phyloP scores from a whole-genome alignment of 2,113 vertebrate species.

The Pyxicephalus adspersus region DNA sequence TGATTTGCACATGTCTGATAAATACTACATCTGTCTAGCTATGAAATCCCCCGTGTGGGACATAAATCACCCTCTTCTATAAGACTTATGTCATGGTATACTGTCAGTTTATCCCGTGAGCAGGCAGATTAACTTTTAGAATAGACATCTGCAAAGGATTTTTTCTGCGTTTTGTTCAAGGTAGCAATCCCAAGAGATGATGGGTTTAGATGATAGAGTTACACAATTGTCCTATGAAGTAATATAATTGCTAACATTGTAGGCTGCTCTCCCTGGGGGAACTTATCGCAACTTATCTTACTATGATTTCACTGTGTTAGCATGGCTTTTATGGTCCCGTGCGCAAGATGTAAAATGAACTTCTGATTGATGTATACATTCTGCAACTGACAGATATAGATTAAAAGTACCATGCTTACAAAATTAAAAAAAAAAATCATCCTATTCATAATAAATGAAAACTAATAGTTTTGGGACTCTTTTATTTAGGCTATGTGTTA shows the following conservation, averaged over 20 bases:
- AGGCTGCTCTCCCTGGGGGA: background rate
- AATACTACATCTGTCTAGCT: background rate
- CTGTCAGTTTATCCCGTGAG: constrained; percentile 20
- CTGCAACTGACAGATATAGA: background rate
- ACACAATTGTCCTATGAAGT: constrained; percentile 2
- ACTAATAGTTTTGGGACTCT: no score
- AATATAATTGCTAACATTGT: constrained; percentile 27
- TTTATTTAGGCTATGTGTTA: no score
- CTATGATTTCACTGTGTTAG: constrained; percentile 29
- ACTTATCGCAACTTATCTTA: background rate
- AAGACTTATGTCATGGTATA: background rate
- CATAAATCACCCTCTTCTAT: constrained; percentile 16
- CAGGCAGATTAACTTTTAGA: constrained; percentile 9
- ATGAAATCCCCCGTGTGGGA: background rate
- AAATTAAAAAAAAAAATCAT: no score
- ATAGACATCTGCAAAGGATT: constrained; percentile 39
- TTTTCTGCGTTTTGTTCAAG: constrained; percentile 4
- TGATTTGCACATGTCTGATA: constrained; percentile 3
- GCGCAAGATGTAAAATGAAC: background rate
- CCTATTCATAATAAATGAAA: no score
- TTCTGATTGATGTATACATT: background rate
- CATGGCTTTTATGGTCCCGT: background rate
- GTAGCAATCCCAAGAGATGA: background rate
- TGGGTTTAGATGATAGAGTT: background rate
- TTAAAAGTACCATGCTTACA: no score